phyloP scores from a whole-genome alignment of 2,888 invertebrate species.

The Dicycla oo region DNA sequence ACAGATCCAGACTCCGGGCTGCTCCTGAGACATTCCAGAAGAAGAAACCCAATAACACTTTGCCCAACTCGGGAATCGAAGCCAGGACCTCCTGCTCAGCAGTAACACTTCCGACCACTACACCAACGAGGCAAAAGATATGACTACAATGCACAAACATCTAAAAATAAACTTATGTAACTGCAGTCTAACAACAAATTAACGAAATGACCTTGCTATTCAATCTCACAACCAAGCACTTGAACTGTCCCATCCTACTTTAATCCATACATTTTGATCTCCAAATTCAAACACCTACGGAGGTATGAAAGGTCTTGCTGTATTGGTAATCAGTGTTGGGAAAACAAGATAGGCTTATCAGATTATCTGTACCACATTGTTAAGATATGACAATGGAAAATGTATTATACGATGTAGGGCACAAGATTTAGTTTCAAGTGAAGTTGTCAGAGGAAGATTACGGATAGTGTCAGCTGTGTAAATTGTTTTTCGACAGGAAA shows the following conservation, averaged over 20 bases:
- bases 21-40: background rate
- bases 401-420: background rate
- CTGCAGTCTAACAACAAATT: conserved; percentile 2
- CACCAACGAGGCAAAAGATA: background rate
- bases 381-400: background rate
- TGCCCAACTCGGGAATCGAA: too few relatives aligned
- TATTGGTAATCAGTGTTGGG: conserved; percentile 43
- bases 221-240: conserved; percentile 5
- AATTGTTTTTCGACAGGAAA: conserved; percentile 43
- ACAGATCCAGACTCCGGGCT: background rate
- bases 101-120: background rate
- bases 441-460: conserved; percentile 37
- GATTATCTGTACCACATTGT: conserved; percentile 54
- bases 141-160: background rate
- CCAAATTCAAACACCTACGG: background rate
- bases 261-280: background rate
- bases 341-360: conserved; percentile 63
- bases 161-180: conserved; percentile 17
- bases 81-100: background rate
- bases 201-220: conserved; percentile 16
- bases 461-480: conserved; percentile 11
- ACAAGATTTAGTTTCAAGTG: conserved; percentile 32
- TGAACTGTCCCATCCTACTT: background rate
- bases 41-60: too few relatives aligned
- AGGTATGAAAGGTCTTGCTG: conserved; percentile 16